Evolutionary conservation across 2,113 vertebrate genomes (phyloP), one percentile per base, ranked within the genome.

Genomic region (Gasterosteus aculeatus): DNA sequence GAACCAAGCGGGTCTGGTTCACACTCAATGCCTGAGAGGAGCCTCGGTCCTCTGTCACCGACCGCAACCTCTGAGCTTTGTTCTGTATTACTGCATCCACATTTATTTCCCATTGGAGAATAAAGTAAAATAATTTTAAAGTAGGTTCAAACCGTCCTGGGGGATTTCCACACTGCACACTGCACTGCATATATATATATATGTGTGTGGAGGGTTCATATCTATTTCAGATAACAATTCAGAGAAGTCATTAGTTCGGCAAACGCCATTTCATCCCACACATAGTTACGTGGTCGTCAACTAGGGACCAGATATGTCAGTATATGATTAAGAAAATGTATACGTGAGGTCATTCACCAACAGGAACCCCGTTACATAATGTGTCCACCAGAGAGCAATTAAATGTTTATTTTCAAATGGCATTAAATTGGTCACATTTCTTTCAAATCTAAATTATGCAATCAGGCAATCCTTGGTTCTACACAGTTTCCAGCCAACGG

Each of bases 1-100:
- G 92, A 94, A 94, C 92, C 84, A 85, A 78, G 87, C 72, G 78
- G 84, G 81, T 79, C 49, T 80, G 80, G 85, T 92, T 90, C 87
- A 86, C 68, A 79, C 86, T 87, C 75, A 87, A 87, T 85, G 84
- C 82, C 75, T 74, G 84, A 84, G 82, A 92, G 83, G 81, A 87
- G 78, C 85, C 83, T 54, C 61, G 61, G 61, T 78, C 86, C 78
- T 70, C 86, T 78, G 79, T 87, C 87, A 88, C 74, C 59, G 82
- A 81, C 72, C 80, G 73, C 82, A 89, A 83, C 86, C 79, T 80
- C 82, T 68, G 77, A 72, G 80, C 78, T 88, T 82, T 82, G 72
- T 68, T 87, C 73, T 75, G 71, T 51, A 61, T 81, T 74, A 54
- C 61, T 47, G 10, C 26, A 75, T 76, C 65, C 46, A 63, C 56